phyloP scores from a whole-genome alignment of 2,888 invertebrate species.

The Serripes groenlandicus region DNA sequence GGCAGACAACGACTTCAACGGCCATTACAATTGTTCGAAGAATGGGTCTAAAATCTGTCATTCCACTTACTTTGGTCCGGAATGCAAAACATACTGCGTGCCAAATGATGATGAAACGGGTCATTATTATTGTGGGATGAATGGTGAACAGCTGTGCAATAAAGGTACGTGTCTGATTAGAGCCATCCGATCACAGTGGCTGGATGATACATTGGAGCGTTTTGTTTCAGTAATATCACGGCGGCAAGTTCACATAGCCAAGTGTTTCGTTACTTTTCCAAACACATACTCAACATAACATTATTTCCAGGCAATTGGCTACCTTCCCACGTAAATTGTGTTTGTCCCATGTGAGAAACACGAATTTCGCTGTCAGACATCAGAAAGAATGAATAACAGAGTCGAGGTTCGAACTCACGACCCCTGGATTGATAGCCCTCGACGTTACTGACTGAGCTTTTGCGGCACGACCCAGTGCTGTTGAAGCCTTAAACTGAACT shows the following conservation, averaged over 20 bases:
- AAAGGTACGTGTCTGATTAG: conserved; percentile 36
- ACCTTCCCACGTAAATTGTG: neutral
- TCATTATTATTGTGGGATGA: conserved; percentile 46
- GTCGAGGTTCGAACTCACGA: no score
- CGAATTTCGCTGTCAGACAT: no score
- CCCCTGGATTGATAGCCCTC: no score
- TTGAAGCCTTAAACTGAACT: no score
- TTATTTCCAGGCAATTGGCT: neutral
- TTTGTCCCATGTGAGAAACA: no score
- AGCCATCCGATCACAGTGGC: no score
- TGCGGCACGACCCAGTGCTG: no score
- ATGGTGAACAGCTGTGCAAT: conserved; percentile 44
- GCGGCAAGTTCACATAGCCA: neutral
- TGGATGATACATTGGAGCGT: no score
- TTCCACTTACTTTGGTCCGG: conserved; percentile 40
- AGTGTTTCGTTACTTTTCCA: neutral
- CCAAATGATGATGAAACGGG: conserved; percentile 34
- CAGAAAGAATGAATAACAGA: no score
- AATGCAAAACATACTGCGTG: conserved; percentile 46
- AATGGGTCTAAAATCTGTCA: conserved; percentile 52
- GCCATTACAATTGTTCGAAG: conserved; percentile 53
- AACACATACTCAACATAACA: neutral
- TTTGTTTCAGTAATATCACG: neutral
- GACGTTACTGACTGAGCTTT: no score
- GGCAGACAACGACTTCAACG: conserved; percentile 32